Conservation (phyloP, 2,113 vertebrate species). For the Scomber colias region DNA sequence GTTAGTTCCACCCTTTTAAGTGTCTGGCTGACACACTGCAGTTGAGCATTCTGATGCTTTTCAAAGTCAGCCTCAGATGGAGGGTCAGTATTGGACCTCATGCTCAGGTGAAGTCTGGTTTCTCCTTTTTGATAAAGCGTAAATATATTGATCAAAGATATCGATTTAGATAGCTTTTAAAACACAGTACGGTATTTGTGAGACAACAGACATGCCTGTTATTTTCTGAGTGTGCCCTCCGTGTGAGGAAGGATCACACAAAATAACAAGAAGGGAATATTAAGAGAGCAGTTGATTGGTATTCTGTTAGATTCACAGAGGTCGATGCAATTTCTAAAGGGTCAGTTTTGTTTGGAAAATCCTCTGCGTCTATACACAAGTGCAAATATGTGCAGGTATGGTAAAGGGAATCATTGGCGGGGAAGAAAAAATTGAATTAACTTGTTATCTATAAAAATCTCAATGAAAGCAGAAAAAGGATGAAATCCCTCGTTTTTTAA, state of each 20-base stretch:
- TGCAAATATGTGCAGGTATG: neutral
- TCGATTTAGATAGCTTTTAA: neutral
- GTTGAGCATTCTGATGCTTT: slow-evolving; percentile 4
- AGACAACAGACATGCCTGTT: neutral
- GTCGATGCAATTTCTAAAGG: neutral
- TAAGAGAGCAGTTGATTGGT: neutral
- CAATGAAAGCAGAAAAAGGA: slow-evolving; percentile 14
- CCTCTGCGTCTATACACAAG: neutral
- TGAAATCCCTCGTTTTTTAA: too few relatives aligned
- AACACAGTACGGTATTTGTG: neutral
- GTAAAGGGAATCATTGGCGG: neutral
- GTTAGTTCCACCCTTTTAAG: neutral
- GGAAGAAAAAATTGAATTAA: neutral
- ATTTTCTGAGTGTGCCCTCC: neutral
- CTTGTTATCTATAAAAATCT: slow-evolving; percentile 3
- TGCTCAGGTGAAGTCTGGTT: neutral
- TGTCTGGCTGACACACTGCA: neutral
- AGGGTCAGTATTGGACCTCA: neutral
- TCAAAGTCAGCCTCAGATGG: neutral
- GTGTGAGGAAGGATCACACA: neutral
- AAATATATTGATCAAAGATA: slow-evolving; percentile 1
- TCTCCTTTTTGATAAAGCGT: slow-evolving; percentile 3
- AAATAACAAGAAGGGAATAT: neutral
- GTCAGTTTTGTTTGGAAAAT: neutral
- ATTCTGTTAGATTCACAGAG: neutral